Evolutionary conservation across 1,140 invertebrate species (phyloP).

Genomic region (Amphibalanus amphitrite): DNA sequence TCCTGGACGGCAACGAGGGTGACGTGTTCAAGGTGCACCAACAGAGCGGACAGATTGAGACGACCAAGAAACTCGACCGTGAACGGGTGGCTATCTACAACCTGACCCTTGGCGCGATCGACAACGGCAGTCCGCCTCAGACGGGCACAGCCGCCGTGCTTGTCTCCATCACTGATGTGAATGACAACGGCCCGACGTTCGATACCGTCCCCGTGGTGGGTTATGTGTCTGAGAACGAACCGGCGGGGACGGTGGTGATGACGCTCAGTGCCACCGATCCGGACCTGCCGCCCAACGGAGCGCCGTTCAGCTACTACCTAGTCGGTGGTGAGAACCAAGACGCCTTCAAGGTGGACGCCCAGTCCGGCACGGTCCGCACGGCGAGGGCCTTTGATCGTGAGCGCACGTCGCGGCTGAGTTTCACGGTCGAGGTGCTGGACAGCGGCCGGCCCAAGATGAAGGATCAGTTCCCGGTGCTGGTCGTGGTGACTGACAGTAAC

Average conservation of each 20-base stretch:
- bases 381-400: conserved; percentile 66
- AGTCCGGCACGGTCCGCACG: conserved; percentile 60
- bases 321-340: conserved; percentile 58
- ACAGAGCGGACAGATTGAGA: conserved; percentile 61
- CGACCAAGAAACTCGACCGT: conserved; percentile 52
- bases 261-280: conserved; percentile 67
- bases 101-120: conserved; percentile 72
- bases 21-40: conserved; percentile 66
- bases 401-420: conserved; percentile 47
- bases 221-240: conserved; percentile 72
- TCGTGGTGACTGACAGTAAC: conserved; percentile 73
- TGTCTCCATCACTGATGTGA: conserved; percentile 62
- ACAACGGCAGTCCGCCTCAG: conserved; percentile 67
- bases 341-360: conserved; percentile 53
- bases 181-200: conserved; percentile 83
- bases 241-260: conserved; percentile 62
- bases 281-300: conserved; percentile 78
- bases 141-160: conserved; percentile 67
- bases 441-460: conserved; percentile 64
- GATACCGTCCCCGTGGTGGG: conserved; percentile 47
- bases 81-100: conserved; percentile 58
- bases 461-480: conserved; percentile 51
- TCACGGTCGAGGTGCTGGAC: conserved; percentile 70
- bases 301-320: conserved; percentile 65
- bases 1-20: conserved; percentile 56